These are phyloP conservation scores for Ophion ellenae DNA, from an alignment of 2,888 invertebrate species.

Conservation along the genomic window DNA sequence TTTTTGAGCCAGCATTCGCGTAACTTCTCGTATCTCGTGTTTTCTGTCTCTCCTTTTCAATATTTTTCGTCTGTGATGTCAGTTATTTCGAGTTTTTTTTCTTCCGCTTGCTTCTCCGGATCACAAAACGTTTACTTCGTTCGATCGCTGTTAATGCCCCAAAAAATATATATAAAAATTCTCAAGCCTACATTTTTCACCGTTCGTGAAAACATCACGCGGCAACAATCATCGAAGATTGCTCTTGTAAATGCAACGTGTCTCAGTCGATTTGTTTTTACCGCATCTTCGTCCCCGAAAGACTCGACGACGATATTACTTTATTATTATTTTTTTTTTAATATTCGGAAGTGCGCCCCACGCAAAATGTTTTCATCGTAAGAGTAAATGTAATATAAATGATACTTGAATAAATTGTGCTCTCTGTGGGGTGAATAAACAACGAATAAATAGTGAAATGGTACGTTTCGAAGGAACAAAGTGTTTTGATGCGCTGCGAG, in stretches of 20 bases:
- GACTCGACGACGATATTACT: constrained; percentile 43
- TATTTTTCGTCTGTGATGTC: constrained; percentile 10
- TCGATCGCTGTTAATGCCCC: constrained; percentile 61
- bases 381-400: constrained; percentile 6
- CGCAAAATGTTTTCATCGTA: constrained; percentile 14
- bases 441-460: constrained; percentile 19
- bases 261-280: constrained; percentile 57
- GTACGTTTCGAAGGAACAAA: constrained; percentile 8
- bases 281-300: constrained; percentile 16
- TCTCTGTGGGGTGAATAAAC: constrained; percentile 41
- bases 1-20: constrained; percentile 48
- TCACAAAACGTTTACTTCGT: constrained; percentile 50
- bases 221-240: constrained; percentile 56
- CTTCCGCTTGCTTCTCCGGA: constrained; percentile 17
- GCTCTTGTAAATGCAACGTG: constrained; percentile 62
- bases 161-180: constrained; percentile 26
- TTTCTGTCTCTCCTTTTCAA: not conserved
- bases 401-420: constrained; percentile 24
- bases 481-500: constrained; percentile 28
- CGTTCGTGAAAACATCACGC: constrained; percentile 16
- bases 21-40: constrained; percentile 32
- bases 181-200: constrained; percentile 42
- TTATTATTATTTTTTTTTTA: constrained; percentile 54
- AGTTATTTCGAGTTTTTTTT: constrained; percentile 25
- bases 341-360: constrained; percentile 43